A percentile compares a stretch with the other conserved stretches of the same genome.
These are phyloP conservation scores for Lasioglossum villosulum DNA, from an alignment of 2,888 invertebrate genomes.

Conservation along the genomic window DNA sequence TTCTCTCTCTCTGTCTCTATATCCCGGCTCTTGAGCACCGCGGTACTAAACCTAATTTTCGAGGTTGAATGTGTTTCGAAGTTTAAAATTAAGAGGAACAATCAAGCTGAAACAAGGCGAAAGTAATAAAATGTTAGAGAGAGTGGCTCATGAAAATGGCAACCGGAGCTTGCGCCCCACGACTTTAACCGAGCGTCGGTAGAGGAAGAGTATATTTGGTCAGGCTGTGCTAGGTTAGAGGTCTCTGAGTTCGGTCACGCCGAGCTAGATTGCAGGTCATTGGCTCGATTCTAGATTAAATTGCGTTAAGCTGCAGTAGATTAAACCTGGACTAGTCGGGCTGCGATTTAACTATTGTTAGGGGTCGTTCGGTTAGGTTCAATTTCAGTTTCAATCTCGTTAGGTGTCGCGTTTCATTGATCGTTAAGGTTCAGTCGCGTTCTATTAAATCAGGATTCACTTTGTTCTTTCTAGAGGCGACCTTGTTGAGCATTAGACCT, in stretches of 20 bases:
- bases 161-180: neutral
- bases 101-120: conserved; percentile 16
- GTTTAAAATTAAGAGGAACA: conserved; percentile 34
- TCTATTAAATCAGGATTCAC: neutral
- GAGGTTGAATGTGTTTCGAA: conserved; percentile 26
- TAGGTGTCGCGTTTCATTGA: neutral
- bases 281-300: neutral
- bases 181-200: neutral
- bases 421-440: neutral
- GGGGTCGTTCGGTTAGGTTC: neutral
- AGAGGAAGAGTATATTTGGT: conserved; percentile 12
- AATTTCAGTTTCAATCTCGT: neutral
- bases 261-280: neutral
- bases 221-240: conserved; percentile 13
- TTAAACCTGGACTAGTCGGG: neutral
- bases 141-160: conserved; percentile 8
- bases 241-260: neutral
- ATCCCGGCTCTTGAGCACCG: neutral
- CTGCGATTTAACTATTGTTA: neutral
- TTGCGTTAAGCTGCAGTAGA: neutral
- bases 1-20: neutral
- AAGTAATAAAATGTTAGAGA: conserved; percentile 23
- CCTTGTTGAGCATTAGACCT: neutral
- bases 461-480: neutral
- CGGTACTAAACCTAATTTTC: conserved; percentile 29